Conservation (phyloP, 2,888 invertebrate species). For the Aricia artaxerxes region DNA sequence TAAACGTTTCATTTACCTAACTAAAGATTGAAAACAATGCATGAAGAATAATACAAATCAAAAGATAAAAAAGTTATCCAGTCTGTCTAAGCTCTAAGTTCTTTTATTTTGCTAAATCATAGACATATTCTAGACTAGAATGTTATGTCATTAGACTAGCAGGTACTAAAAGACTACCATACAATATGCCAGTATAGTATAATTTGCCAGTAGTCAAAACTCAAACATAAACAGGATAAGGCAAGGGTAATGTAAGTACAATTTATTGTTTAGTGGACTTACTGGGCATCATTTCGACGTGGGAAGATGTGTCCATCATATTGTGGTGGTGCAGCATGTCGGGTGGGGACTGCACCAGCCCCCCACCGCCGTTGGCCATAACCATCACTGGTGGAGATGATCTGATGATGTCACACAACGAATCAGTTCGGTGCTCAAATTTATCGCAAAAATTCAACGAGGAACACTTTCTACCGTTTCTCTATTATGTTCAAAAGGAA, state of each 20-base stretch:
- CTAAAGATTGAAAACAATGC: too few relatives aligned
- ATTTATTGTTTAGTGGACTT: slow-evolving; percentile 47
- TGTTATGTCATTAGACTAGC: background rate
- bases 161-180: background rate
- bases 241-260: background rate
- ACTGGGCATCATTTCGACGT: slow-evolving; percentile 78
- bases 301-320: slow-evolving; percentile 76
- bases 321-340: slow-evolving; percentile 77
- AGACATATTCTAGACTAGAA: background rate
- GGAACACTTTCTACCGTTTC: slow-evolving; percentile 11
- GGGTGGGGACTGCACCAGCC: slow-evolving; percentile 79
- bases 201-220: background rate
- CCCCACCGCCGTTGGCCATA: slow-evolving; percentile 77
- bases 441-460: slow-evolving; percentile 8
- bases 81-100: too few relatives aligned
- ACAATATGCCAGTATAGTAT: background rate
- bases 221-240: background rate
- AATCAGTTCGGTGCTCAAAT: background rate
- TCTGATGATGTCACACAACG: slow-evolving; percentile 25
- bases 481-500: slow-evolving; percentile 40
- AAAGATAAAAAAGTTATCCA: too few relatives aligned
- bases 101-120: too few relatives aligned
- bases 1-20: too few relatives aligned
- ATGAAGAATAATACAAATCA: too few relatives aligned
- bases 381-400: slow-evolving; percentile 64